Evolutionary conservation across 2,888 invertebrate genomes (phyloP).

Genomic region (Anorthoa munda): DNA sequence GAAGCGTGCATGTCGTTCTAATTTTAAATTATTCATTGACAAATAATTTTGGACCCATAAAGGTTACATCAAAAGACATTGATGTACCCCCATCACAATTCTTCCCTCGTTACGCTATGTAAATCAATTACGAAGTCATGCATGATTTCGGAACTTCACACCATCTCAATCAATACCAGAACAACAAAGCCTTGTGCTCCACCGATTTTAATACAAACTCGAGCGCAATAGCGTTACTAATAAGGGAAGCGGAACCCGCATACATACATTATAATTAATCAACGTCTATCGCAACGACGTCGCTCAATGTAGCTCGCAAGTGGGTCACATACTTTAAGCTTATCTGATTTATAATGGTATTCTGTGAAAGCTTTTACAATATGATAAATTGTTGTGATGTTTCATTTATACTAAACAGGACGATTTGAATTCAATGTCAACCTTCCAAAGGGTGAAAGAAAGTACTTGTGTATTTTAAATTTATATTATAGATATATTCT

Average conservation of each 20-base stretch:
- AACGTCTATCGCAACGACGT: constrained; percentile 38
- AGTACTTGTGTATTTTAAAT: too few relatives aligned
- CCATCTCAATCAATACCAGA: background rate
- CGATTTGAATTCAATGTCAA: background rate
- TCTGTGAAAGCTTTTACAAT: constrained; percentile 27
- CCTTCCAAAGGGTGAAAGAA: background rate
- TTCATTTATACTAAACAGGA: background rate
- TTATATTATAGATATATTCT: too few relatives aligned
- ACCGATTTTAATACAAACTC: constrained; percentile 26
- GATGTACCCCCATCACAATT: background rate
- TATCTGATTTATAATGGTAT: constrained; percentile 33
- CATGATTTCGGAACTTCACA: background rate
- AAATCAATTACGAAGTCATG: background rate
- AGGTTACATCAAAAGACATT: background rate
- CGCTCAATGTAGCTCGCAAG: constrained; percentile 26
- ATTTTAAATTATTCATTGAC: background rate
- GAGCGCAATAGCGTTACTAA: constrained; percentile 16
- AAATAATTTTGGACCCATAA: background rate
- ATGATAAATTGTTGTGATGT: constrained; percentile 20
- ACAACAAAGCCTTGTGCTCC: constrained; percentile 29
- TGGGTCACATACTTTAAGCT: constrained; percentile 55
- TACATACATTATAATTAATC: constrained; percentile 53
- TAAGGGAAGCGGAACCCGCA: constrained; percentile 27
- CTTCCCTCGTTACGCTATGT: background rate
- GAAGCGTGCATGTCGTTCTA: too few relatives aligned